These are phyloP conservation scores for Sebastes oblongus DNA, from an alignment of 2,797 vertebrate species.

Conservation along the genomic window DNA sequence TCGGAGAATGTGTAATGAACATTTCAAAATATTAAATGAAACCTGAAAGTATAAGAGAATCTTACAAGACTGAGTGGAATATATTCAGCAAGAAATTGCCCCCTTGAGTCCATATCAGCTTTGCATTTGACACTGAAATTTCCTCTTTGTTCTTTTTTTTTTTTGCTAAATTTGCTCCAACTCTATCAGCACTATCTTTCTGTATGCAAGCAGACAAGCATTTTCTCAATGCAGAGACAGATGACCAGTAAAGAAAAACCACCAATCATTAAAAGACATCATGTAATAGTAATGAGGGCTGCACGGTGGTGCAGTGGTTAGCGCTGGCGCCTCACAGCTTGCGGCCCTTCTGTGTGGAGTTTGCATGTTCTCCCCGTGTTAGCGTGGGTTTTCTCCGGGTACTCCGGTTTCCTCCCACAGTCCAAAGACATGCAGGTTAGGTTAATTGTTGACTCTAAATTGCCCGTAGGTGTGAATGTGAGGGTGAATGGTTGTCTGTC, in stretches of 20 bases:
- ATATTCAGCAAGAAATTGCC: not conserved
- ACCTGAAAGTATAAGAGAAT: not conserved
- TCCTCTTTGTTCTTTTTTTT: not conserved
- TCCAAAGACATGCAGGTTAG: too few relatives aligned
- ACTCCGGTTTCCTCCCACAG: too few relatives aligned
- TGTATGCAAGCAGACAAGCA: not conserved
- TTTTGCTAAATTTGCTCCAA: not conserved
- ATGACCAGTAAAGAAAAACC: constrained; percentile 6
- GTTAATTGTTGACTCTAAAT: too few relatives aligned
- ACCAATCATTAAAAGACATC: constrained; percentile 7
- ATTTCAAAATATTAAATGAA: not conserved
- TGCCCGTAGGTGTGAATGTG: too few relatives aligned
- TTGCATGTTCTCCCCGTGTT: too few relatives aligned
- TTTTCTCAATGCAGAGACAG: not conserved
- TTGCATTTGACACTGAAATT: not conserved
- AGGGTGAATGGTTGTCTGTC: too few relatives aligned
- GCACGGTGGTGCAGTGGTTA: too few relatives aligned
- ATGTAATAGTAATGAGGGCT: constrained; percentile 17
- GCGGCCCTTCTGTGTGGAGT: too few relatives aligned
- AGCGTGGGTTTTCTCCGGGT: too few relatives aligned
- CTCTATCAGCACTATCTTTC: not conserved
- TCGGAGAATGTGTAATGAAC: not conserved
- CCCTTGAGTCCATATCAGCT: not conserved
- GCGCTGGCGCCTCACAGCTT: too few relatives aligned
- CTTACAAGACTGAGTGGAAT: not conserved